Base-by-base conservation (phyloP, 2,113 vertebrate genomes). In the Pipra filicauda region DNA sequence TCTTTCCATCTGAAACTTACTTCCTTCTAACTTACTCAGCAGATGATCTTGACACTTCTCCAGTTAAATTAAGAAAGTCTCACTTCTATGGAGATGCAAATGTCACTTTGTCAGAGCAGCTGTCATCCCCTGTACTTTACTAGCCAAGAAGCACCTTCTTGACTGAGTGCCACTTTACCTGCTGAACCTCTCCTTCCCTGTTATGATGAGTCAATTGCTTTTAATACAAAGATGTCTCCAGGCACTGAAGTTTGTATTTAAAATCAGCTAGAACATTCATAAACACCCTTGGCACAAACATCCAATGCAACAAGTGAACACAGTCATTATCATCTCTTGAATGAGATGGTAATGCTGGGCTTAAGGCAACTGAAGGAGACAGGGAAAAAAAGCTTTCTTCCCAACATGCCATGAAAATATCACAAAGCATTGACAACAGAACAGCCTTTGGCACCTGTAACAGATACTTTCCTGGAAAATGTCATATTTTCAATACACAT, bases 61-160 rank as follows among this genome's bases (percentile, higher is more conserved):
- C 51, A 43, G 91, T 90, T 95, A 96, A 92, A 95, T 97, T 95
- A 97, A 92, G 94, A 93, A 91, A 93, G 76, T 84, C 91, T 94
- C 94, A 93, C 92, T 94, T 96, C 79, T 94, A 88, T 67, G 85
- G 95, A 95, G 88, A 85, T 86, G 85, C 79, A 95, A 93, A 92
- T 92, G 95, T 94, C 96, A 95, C 86, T 92, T 93, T 90, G 88
- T 93, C 85, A 96, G 95, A 70, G 79, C 91, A 90, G 94, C 94
- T 96, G 94, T 77, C 96, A 94, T 55, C 88, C 72, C 79, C 83
- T 88, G 75, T 79, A 66, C 88, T 91, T 91, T 37, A 76, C 58
- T 79, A 92, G 67, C 96, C 92, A 92, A 77, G 79, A 86, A 85
- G 74, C 9, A 92, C 83, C 83, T 88, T 86, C 91, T 55, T 84